Evolutionary conservation across 2,113 vertebrate genomes (phyloP).

Genomic region (Merops nubicus): DNA sequence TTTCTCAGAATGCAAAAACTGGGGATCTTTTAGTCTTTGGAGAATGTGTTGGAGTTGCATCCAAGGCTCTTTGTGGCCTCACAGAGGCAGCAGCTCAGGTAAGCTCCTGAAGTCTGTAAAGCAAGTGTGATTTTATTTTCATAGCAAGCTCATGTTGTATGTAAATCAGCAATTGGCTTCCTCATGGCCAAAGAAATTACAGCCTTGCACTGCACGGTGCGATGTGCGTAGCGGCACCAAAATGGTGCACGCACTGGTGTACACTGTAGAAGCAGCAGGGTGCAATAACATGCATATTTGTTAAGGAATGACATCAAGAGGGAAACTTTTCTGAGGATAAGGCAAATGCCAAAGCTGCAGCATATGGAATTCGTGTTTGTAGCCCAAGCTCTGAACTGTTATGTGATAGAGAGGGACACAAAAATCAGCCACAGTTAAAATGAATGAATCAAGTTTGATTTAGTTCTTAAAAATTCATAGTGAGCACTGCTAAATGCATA

Average conservation of each 20-base stretch:
- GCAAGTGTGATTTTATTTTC: background rate
- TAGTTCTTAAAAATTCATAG: background rate
- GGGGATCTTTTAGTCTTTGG: constrained; percentile 93
- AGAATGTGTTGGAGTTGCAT: constrained; percentile 92
- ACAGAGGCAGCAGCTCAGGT: constrained; percentile 98
- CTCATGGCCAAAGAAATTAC: background rate
- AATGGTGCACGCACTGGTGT: rapidly evolving
- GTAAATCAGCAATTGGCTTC: background rate
- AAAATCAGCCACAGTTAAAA: background rate
- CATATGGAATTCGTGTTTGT: background rate
- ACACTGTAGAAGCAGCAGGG: background rate
- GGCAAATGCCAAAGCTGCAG: background rate
- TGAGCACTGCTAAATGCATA: background rate
- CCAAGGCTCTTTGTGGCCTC: constrained; percentile 95
- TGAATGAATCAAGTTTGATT: background rate
- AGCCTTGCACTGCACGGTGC: rapidly evolving
- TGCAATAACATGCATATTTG: rapidly evolving
- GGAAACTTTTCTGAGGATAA: background rate
- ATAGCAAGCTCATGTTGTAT: background rate
- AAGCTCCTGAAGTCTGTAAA: constrained; percentile 28
- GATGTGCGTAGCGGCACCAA: background rate
- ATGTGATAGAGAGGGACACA: background rate
- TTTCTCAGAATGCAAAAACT: constrained; percentile 97
- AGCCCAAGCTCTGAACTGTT: background rate
- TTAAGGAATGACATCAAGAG: background rate